These are phyloP conservation scores for Watersipora subatra DNA, from an alignment of 1,140 invertebrate genomes.

Conservation along the genomic window DNA sequence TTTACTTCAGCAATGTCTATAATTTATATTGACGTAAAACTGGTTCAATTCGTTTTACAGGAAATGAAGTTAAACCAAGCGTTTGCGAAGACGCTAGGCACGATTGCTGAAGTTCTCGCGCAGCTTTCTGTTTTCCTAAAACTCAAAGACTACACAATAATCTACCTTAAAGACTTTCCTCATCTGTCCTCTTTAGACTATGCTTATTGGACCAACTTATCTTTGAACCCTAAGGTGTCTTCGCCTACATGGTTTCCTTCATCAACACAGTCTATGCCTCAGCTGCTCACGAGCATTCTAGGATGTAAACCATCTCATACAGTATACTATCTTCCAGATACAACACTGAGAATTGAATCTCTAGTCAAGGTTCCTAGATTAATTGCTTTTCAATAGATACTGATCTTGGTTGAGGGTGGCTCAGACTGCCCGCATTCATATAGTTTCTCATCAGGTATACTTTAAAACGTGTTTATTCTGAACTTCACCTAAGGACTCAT, in stretches of 20 bases:
- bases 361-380: too few species aligned
- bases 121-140: background rate
- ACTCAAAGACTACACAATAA: background rate
- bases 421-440: too few species aligned
- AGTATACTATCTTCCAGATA: background rate
- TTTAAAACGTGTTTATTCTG: too few species aligned
- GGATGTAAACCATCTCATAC: background rate
- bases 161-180: background rate
- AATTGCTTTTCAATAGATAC: too few species aligned
- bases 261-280: background rate
- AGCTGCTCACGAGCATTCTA: background rate
- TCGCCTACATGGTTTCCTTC: background rate
- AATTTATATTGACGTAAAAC: too few species aligned
- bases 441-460: too few species aligned
- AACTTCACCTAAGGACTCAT: too few species aligned
- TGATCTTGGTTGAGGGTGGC: too few species aligned
- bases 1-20: too few species aligned
- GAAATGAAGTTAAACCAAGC: background rate
- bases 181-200: background rate
- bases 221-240: background rate
- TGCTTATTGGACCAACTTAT: background rate
- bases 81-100: background rate
- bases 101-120: background rate
- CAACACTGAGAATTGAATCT: background rate
- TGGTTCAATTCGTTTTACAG: too few species aligned